Conservation (phyloP, 2,797 vertebrate species). For the Girardinus metallicus region DNA sequence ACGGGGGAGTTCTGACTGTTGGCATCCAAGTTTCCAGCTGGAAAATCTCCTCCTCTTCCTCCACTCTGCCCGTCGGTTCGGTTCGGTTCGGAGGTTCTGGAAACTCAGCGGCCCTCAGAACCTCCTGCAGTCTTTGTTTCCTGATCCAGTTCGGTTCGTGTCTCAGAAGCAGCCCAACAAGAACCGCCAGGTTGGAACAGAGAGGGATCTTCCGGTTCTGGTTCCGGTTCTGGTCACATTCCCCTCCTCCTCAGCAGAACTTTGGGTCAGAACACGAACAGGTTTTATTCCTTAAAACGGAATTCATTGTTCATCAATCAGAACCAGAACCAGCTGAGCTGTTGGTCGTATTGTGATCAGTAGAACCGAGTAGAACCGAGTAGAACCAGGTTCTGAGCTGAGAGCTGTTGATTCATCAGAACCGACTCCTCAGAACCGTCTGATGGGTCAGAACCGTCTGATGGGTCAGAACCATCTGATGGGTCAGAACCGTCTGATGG, state of each 20-base stretch:
- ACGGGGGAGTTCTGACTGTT: constrained; percentile 41
- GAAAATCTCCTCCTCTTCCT: constrained; percentile 44
- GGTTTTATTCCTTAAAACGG: not conserved
- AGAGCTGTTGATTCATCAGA: not conserved
- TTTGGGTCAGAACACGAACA: not conserved
- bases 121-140: not conserved
- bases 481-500: not conserved
- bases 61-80: not conserved
- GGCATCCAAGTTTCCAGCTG: constrained; percentile 68
- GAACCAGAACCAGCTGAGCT: not conserved
- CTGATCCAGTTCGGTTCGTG: not conserved
- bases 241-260: not conserved
- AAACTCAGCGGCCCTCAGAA: not conserved
- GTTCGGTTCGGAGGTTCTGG: not conserved
- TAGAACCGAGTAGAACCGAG: not conserved
- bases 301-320: not conserved
- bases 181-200: not conserved
- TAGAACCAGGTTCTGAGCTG: not conserved
- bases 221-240: not conserved
- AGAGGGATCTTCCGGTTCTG: no score
- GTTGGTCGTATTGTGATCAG: not conserved
- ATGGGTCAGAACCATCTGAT: not conserved
- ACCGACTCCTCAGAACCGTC: not conserved
- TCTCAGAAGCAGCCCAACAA: not conserved
- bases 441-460: no score